Conservation (phyloP, 2,888 invertebrate genomes). For the Patella depressa region DNA sequence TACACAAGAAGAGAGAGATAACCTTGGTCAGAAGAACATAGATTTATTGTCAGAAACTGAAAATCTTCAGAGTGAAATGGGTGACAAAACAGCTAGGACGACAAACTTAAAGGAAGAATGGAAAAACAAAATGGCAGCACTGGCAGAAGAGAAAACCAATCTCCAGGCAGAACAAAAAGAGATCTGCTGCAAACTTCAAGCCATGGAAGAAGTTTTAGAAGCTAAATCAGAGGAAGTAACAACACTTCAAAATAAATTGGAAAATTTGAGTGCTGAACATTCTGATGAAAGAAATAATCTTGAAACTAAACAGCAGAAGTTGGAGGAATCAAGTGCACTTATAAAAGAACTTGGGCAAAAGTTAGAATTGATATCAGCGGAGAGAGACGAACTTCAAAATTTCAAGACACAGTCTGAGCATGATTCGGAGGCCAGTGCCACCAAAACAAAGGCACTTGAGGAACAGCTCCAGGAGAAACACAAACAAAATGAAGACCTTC, state of each 20-base stretch:
- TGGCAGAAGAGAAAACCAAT: slow-evolving; percentile 13
- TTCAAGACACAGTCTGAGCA: slow-evolving; percentile 19
- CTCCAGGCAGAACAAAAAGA: slow-evolving; percentile 21
- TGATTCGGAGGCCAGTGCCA: slow-evolving; percentile 20
- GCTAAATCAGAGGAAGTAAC: slow-evolving; percentile 23
- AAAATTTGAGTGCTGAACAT: slow-evolving; percentile 21
- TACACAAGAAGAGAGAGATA: slow-evolving; percentile 24
- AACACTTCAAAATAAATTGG: slow-evolving; percentile 28
- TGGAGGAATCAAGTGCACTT: slow-evolving; percentile 13
- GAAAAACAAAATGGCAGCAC: slow-evolving; percentile 15
- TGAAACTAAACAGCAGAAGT: neutral
- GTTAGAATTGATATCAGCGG: slow-evolving; percentile 17
- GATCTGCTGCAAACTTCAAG: slow-evolving; percentile 15
- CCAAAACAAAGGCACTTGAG: slow-evolving; percentile 26
- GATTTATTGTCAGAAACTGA: slow-evolving; percentile 13
- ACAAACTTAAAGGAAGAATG: slow-evolving; percentile 11
- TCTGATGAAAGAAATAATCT: neutral
- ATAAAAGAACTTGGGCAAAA: slow-evolving; percentile 19
- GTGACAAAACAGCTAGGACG: slow-evolving; percentile 7
- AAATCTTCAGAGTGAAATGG: slow-evolving; percentile 9
- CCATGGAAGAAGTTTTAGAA: slow-evolving; percentile 20
- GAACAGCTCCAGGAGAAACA: slow-evolving; percentile 23
- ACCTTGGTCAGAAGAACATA: slow-evolving; percentile 19
- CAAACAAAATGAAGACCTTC: slow-evolving; percentile 24
- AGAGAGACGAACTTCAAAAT: slow-evolving; percentile 17